A percentile compares a stretch with the other conserved stretches of the same genome.
These are phyloP conservation scores for Hemicordylus capensis DNA, from an alignment of 2,113 vertebrate genomes.

Conservation along the genomic window DNA sequence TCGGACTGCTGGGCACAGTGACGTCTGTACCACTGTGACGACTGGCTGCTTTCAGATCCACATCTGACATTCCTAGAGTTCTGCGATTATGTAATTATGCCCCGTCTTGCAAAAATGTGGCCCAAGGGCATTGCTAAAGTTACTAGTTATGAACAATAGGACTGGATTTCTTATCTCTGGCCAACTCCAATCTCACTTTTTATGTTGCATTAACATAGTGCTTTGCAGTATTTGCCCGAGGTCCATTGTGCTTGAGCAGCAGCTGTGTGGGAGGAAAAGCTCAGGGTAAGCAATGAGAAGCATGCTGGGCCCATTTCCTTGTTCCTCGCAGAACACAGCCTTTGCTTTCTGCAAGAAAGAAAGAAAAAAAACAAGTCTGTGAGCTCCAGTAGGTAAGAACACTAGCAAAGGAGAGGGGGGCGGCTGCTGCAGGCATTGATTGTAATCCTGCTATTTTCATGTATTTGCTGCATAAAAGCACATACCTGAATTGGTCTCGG, in stretches of 20 bases:
- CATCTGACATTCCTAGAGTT: too few relatives aligned
- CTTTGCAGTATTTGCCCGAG: not conserved
- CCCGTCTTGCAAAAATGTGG: not conserved
- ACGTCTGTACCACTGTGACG: too few relatives aligned
- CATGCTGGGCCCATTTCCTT: slow-evolving; percentile 3
- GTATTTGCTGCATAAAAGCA: not conserved
- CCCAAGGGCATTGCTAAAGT: not conserved
- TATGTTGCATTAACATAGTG: not conserved
- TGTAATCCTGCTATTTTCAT: slow-evolving; percentile 6
- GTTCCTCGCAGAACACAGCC: not conserved
- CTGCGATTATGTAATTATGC: not conserved
- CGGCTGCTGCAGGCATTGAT: not conserved
- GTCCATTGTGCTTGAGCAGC: not conserved
- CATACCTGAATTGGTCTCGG: not conserved
- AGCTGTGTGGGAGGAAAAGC: slow-evolving; percentile 3
- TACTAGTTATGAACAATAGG: not conserved
- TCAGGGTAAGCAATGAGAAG: not conserved
- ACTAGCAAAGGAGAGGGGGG: not conserved
- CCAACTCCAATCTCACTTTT: not conserved
- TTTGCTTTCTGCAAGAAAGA: slow-evolving; percentile 10
- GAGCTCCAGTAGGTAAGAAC: not conserved
- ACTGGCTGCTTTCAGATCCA: too few relatives aligned
- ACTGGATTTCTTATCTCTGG: not conserved
- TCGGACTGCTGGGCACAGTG: too few relatives aligned
- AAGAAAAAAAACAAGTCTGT: not conserved